Conservation (phyloP, 2,888 invertebrate genomes). For the Lepidochrysops patricia region DNA sequence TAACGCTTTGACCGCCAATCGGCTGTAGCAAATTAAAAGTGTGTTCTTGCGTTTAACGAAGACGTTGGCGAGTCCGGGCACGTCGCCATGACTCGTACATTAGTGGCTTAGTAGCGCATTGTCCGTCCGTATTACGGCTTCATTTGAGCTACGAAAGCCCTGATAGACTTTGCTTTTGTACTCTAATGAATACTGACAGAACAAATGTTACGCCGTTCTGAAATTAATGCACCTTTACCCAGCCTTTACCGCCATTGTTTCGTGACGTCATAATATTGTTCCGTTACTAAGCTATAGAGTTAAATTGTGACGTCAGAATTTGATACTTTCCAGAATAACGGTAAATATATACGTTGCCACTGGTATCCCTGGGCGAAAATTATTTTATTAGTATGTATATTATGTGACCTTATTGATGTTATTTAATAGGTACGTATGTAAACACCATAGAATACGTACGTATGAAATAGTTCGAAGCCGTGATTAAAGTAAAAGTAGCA, state of each 20-base stretch:
- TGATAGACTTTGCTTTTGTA: constrained; percentile 62
- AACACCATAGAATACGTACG: no score
- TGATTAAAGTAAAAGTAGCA: not conserved
- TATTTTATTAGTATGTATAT: no score
- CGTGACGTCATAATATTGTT: constrained; percentile 38
- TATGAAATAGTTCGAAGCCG: no score
- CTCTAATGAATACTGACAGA: constrained; percentile 63
- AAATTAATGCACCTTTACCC: constrained; percentile 59
- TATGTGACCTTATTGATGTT: no score
- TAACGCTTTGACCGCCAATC: not conserved
- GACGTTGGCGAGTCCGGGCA: constrained; percentile 12
- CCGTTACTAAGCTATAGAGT: not conserved
- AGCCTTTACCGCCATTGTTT: constrained; percentile 52
- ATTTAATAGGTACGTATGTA: no score
- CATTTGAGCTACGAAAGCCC: constrained; percentile 57
- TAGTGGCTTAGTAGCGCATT: constrained; percentile 26
- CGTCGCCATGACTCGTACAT: constrained; percentile 15
- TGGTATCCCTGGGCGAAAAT: no score
- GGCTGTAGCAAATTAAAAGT: constrained; percentile 8
- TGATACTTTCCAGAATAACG: not conserved
- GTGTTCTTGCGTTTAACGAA: not conserved
- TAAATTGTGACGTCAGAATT: not conserved
- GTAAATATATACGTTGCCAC: no score
- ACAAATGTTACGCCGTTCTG: constrained; percentile 44
- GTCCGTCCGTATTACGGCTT: constrained; percentile 48